These are phyloP conservation scores for Lagopus leucura DNA, from an alignment of 2,113 vertebrate species.

Conservation along the genomic window DNA sequence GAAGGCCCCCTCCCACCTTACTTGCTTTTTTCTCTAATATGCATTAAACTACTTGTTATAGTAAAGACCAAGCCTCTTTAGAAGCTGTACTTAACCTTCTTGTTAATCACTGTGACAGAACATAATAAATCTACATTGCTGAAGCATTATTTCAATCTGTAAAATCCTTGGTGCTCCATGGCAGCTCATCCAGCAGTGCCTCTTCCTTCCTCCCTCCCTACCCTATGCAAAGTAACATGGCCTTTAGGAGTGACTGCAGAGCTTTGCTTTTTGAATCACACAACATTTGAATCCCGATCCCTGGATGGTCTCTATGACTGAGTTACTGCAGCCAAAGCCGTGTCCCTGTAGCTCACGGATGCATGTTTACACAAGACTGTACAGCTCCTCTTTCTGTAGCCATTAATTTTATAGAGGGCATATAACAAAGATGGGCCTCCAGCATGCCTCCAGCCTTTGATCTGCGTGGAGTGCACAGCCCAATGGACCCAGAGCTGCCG, in stretches of 20 bases:
- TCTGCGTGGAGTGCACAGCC: not conserved
- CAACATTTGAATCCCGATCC: fast-evolving
- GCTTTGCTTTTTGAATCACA: not conserved
- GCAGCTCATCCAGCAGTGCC: not conserved
- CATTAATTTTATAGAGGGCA: constrained; percentile 61
- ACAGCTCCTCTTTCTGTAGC: not conserved
- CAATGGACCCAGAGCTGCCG: not conserved
- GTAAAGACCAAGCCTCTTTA: not conserved
- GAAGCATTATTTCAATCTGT: constrained; percentile 1
- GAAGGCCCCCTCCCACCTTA: not conserved
- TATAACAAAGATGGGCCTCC: constrained; percentile 24
- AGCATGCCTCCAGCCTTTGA: constrained; percentile 38
- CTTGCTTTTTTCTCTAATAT: not conserved
- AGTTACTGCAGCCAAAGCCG: not conserved
- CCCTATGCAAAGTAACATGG: not conserved
- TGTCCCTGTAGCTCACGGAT: not conserved
- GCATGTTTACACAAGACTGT: constrained; percentile 43
- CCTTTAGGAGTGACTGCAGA: not conserved
- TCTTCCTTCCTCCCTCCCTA: not conserved
- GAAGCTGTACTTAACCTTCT: not conserved
- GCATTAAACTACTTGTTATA: not conserved
- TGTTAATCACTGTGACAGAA: not conserved
- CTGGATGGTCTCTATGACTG: not conserved
- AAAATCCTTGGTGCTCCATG: not conserved
- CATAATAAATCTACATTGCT: constrained; percentile 15